A percentile compares a stretch with the other conserved stretches of the same genome.
Evolutionary conservation across 2,113 vertebrate genomes (phyloP).

Genomic region (Alectura lathami): DNA sequence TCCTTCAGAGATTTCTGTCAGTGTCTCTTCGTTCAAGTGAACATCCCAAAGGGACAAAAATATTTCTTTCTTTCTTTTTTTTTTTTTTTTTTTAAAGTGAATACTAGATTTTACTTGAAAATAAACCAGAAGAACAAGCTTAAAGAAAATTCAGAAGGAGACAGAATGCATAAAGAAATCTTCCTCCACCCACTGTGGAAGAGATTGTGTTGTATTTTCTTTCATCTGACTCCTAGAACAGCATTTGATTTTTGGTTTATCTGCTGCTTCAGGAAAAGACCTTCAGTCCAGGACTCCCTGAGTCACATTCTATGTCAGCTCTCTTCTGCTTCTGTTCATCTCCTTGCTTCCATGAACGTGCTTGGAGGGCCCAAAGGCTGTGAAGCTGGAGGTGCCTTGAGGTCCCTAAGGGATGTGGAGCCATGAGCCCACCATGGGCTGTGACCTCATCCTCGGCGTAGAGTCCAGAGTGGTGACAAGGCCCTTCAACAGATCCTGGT

Average conservation of each 20-base stretch:
- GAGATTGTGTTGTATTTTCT: background rate
- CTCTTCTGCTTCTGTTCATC: background rate
- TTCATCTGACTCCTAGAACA: background rate
- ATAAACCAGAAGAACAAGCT: background rate
- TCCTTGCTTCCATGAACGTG: background rate
- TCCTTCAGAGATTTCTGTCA: background rate
- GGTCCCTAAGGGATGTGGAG: too few relatives aligned
- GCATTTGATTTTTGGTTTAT: fast-evolving
- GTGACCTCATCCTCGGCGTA: background rate
- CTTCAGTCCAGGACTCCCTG: background rate
- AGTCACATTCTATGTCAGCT: background rate
- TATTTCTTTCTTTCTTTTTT: too few relatives aligned
- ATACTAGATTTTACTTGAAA: background rate
- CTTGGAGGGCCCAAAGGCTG: background rate
- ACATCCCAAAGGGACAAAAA: background rate
- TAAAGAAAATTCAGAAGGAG: background rate
- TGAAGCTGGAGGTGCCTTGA: too few relatives aligned
- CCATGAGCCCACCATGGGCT: too few relatives aligned
- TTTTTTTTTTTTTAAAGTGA: too few relatives aligned
- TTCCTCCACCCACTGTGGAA: background rate
- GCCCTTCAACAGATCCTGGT: background rate
- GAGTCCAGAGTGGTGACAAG: background rate
- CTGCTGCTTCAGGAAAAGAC: background rate
- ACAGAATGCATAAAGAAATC: background rate
- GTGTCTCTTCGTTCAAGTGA: background rate